Conservation (phyloP, 1,140 invertebrate species). For the Hirudo medicinalis region DNA sequence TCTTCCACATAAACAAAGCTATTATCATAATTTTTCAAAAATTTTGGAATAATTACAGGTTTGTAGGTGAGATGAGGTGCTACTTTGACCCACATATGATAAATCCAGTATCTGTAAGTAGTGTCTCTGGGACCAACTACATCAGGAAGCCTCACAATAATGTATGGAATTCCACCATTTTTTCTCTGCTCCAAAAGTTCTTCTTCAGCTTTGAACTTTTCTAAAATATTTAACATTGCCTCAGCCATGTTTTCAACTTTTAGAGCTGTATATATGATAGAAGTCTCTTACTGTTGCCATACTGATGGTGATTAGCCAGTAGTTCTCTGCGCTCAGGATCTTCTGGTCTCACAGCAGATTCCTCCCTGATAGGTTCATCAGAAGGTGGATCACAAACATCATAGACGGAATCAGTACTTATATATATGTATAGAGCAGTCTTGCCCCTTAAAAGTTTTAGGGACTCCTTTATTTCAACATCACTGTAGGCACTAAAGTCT, state of each 20-base stretch:
- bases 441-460: constrained; percentile 33
- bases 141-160: constrained; percentile 43
- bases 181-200: constrained; percentile 29
- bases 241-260: neutral
- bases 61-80: constrained; percentile 26
- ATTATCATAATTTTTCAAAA: constrained; percentile 31
- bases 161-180: constrained; percentile 34
- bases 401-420: constrained; percentile 45
- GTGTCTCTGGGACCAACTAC: constrained; percentile 44
- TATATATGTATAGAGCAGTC: constrained; percentile 41
- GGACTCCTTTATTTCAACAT: constrained; percentile 33
- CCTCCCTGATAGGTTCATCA: constrained; percentile 27
- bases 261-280: neutral
- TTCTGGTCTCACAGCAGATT: constrained; percentile 37
- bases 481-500: constrained; percentile 44
- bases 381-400: constrained; percentile 40
- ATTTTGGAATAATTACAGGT: constrained; percentile 35
- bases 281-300: constrained; percentile 35
- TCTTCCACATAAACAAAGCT: constrained; percentile 44
- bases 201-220: constrained; percentile 42
- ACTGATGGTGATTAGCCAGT: constrained; percentile 34
- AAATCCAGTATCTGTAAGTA: constrained; percentile 44
- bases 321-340: constrained; percentile 28
- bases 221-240: neutral
- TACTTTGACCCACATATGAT: constrained; percentile 44